phyloP scores from a whole-genome alignment of 1,140 invertebrate species.

The Eriosoma lanigerum region DNA sequence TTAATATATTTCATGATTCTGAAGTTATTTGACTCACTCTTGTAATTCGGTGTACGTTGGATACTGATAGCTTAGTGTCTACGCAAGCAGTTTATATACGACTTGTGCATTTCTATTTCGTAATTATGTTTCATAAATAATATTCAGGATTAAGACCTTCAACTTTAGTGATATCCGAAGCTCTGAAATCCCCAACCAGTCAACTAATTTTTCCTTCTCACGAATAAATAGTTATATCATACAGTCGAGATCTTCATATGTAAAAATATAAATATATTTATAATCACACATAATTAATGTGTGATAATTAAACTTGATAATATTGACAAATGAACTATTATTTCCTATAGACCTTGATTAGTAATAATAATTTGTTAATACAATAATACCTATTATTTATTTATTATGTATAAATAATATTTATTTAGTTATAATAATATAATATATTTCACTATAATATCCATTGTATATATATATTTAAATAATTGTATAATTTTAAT shows the following conservation, averaged over 20 bases:
- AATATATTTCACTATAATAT: too few species aligned
- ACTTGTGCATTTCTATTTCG: not conserved
- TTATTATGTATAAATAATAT: too few species aligned
- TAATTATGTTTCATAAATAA: not conserved
- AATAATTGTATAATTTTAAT: too few species aligned
- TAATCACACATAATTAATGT: too few species aligned
- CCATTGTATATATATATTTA: too few species aligned
- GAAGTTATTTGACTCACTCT: not conserved
- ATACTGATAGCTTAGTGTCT: not conserved
- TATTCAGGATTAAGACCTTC: slow-evolving; percentile 14
- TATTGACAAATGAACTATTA: too few species aligned
- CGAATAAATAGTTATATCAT: not conserved
- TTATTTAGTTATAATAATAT: too few species aligned
- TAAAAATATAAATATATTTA: not conserved
- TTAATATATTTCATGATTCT: slow-evolving; percentile 6
- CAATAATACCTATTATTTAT: too few species aligned
- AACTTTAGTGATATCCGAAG: not conserved
- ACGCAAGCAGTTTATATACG: not conserved
- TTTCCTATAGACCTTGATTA: too few species aligned
- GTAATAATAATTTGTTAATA: too few species aligned
- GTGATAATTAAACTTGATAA: too few species aligned
- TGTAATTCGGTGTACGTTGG: not conserved
- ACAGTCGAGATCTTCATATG: not conserved
- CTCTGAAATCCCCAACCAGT: slow-evolving; percentile 26
- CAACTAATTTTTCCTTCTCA: not conserved